Evolutionary conservation across 23 tunicate species (phyloP), one percentile per base, ranked within the genome.

Genomic region (Oikopleura albicans): DNA sequence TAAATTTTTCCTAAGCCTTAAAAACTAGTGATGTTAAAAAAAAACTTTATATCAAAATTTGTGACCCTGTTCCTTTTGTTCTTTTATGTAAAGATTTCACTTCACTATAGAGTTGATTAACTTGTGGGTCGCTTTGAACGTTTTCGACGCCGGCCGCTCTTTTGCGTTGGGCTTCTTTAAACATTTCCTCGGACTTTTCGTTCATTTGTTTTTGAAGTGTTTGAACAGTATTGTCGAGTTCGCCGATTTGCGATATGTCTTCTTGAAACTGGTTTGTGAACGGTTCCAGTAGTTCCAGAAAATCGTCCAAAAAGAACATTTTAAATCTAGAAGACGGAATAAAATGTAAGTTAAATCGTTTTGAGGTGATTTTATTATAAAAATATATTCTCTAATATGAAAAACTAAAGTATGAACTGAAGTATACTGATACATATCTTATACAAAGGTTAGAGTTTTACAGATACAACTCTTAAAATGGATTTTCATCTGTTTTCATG

Each of bases 221-320:
- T 16, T 71, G 27, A 29, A 29, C 36, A 12, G 28, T 29, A 22
- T 27, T 2, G 37, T 71, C 79, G 28, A 71, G 37, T 71, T 71
- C 35, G 28, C 79, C 79, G 79, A 71, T 71, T 71, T 31, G 79
- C 79, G 27, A 16, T 16, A 71, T 71, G 79, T 71, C 79, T 71
- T 71, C 34, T 71, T 71, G 4, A 29, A 71, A 71, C 35, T 71
- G 79, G 37, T 31, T 71, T 29, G 27, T 71, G 34, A 71, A 29
- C 79, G 79, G 79, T 29, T 71, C 79, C 37, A 71, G 37, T 2
- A 71, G 37, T 31, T 71, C 79, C 35, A 71, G 37, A 29, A 71
- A 71, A 31, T 71, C 79, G 79, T 71, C 79, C 79, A 71, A 71
- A 29, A 71, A 71, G 79, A 71, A 71, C 79, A 71, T 71, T 29